Evolutionary conservation across 1,140 invertebrate genomes (phyloP).

Genomic region (Zaprionus capensis): DNA sequence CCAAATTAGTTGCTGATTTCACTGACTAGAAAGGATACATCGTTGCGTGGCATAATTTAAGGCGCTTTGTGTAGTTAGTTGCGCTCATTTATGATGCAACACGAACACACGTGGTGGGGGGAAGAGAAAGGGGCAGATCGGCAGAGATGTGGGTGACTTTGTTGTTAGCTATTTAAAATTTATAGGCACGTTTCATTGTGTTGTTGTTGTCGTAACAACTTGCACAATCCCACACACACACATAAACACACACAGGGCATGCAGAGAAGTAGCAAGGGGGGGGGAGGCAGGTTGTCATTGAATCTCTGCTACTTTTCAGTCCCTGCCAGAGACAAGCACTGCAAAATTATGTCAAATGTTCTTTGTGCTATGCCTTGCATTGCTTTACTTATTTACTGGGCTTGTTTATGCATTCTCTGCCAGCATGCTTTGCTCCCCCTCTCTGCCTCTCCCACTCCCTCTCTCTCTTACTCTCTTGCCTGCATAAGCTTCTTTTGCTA

Average conservation of each 20-base stretch:
- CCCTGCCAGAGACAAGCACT: constrained; percentile 26
- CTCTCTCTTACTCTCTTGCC: neutral
- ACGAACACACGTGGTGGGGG: neutral
- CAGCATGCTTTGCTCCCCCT: neutral
- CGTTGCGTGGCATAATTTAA: constrained; percentile 49
- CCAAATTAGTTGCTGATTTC: constrained; percentile 22
- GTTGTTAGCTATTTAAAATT: constrained; percentile 58
- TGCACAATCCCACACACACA: constrained; percentile 21
- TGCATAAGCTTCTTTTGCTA: constrained; percentile 23
- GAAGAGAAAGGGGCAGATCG: neutral
- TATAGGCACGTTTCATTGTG: constrained; percentile 57
- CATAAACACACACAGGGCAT: constrained; percentile 1
- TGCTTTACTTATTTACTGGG: constrained; percentile 52
- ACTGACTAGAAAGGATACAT: constrained; percentile 12
- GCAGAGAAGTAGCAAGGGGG: neutral
- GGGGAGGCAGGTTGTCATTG: constrained; percentile 25
- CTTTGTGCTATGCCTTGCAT: constrained; percentile 39
- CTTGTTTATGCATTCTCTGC: constrained; percentile 9
- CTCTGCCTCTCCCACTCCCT: neutral
- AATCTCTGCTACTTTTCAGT: constrained; percentile 41
- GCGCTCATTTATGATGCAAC: constrained; percentile 43
- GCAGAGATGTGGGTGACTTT: constrained; percentile 1
- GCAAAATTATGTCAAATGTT: constrained; percentile 62
- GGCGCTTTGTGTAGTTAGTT: constrained; percentile 34
- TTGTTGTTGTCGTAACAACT: constrained; percentile 59